Evolutionary conservation across 2,888 invertebrate genomes (phyloP).

Genomic region (Alitta virens): DNA sequence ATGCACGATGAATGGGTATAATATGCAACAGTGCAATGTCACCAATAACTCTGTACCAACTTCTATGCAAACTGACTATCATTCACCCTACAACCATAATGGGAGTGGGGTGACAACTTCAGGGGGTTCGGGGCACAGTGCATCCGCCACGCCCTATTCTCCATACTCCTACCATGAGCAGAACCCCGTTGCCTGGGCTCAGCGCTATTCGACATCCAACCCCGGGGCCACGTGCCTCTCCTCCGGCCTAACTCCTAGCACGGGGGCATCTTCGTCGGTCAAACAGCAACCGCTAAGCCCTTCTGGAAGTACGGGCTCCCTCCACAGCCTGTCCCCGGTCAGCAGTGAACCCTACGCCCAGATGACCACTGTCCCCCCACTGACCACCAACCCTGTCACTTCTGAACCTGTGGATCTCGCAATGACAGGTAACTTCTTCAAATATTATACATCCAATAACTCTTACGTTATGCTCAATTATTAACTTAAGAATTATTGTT

Average conservation of each 20-base stretch:
- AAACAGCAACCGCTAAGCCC: constrained; percentile 49
- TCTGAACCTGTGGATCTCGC: constrained; percentile 11
- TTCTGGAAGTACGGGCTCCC: constrained; percentile 49
- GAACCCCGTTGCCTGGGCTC: background rate
- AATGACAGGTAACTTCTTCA: constrained; percentile 12
- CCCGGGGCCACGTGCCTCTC: background rate
- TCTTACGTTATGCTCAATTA: too few species aligned
- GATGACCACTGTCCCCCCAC: background rate
- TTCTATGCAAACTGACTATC: background rate
- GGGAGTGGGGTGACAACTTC: background rate
- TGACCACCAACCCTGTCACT: background rate
- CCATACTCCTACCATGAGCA: too few species aligned
- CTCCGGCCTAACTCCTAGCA: background rate
- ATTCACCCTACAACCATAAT: background rate
- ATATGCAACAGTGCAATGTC: background rate
- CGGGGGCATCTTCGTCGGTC: constrained; percentile 13
- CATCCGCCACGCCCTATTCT: background rate
- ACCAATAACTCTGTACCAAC: background rate
- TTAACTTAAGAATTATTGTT: too few species aligned
- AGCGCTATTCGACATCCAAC: background rate
- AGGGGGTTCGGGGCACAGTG: background rate
- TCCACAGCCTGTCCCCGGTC: constrained; percentile 45
- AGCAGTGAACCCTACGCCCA: constrained; percentile 20
- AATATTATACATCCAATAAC: too few species aligned
- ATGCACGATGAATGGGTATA: background rate